These are phyloP conservation scores for Hafferia zeledoni DNA, from an alignment of 2,797 vertebrate species.

Conservation along the genomic window DNA sequence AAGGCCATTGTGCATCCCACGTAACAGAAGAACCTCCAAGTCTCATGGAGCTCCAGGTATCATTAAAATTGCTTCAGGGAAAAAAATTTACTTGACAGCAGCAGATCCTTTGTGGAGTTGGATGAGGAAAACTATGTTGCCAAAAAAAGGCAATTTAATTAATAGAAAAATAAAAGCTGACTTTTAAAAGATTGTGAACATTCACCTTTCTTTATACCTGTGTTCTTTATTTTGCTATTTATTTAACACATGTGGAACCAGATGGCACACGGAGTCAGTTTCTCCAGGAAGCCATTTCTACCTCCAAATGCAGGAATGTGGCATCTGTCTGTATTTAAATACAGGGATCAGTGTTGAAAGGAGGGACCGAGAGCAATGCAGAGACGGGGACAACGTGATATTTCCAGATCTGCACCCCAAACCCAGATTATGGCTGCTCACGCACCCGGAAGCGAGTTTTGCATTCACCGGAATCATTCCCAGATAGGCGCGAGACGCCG, in stretches of 20 bases:
- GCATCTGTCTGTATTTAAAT: background rate
- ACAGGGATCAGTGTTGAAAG: background rate
- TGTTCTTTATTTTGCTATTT: background rate
- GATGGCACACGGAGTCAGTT: background rate
- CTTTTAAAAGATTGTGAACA: background rate
- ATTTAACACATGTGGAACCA: background rate
- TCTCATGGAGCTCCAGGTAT: background rate
- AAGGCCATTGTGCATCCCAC: background rate
- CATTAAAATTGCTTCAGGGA: background rate
- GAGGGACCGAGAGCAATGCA: background rate
- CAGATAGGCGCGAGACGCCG: rapidly evolving
- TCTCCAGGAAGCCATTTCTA: background rate
- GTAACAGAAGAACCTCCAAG: background rate
- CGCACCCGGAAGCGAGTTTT: rapidly evolving
- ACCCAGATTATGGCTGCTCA: no score
- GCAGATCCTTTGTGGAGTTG: background rate
- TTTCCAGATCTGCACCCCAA: background rate
- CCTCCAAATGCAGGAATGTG: background rate
- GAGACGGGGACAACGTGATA: no score
- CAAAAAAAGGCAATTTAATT: background rate
- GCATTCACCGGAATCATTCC: rapidly evolving
- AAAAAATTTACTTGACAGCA: background rate
- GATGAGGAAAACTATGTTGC: rapidly evolving
- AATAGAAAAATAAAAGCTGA: background rate
- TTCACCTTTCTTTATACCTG: background rate